Base-by-base conservation (phyloP, 2,113 vertebrate species). In the Protobothrops mucrosquamatus region DNA sequence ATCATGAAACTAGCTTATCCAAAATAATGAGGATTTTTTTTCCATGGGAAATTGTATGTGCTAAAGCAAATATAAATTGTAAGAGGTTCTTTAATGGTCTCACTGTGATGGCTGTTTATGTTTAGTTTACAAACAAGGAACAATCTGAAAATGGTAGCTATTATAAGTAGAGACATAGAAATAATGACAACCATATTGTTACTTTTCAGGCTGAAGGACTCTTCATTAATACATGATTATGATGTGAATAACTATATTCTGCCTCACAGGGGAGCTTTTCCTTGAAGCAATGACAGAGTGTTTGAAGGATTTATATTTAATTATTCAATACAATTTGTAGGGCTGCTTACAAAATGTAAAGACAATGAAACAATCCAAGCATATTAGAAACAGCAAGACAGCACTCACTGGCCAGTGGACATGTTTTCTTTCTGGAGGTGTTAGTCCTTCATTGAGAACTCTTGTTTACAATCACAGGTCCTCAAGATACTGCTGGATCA, bases 151-250 rank as follows among this genome's bases (percentile, higher is more conserved):
- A 92, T 88, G 14, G 48, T 52, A 46, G 87, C n/a, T 55, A 92
- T 92, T 92, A 81, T 52, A 52, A 74, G 43, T 26, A 23, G 22
- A n/a, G 54, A 54, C n/a, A 85, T 57, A 22, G 39, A 89, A 39
- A 56, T 89, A 57, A 89, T 81, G n/a, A 89, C 43, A 81, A 23
- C 51, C 23, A 92, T 89, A 24, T 34, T 81, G 34, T 81, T 29
- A 85, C 43, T 55, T 92, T 92, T 89, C 59, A 89, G 91, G 23
- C 46, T 61, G 55, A 46, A 92, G 59, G 54, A 51, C 43, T 88
- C 69, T 48, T 56, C 87, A 92, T 92, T 92, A 89, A 64, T 85
- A 81, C 61, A 85, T 64, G 23, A 22, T 81, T 56, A n/a, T 89
- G 51, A 43, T 57, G 59, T 26, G 39, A 43, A 69, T 81, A 46